Base-by-base conservation (phyloP, 2,113 vertebrate species). In the Eurypyga helias region DNA sequence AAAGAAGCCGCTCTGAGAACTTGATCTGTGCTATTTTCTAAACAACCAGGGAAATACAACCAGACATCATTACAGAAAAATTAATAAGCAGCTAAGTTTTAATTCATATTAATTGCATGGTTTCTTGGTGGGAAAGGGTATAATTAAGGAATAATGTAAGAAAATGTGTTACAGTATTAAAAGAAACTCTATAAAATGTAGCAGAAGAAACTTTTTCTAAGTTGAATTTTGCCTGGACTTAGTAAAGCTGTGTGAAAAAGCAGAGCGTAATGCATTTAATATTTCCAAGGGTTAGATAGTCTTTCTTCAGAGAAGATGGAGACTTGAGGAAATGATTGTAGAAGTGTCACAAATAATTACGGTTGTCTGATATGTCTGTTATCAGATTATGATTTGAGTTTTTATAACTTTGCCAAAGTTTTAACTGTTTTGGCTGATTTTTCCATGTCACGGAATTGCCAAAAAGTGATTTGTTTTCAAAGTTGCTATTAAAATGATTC, bases 361-460 rank as follows among this genome's bases (percentile, higher is more conserved):
- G 33, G 17, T 62, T 85, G 28, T 77, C 41, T 70, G 36, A 80
- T 85, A 85, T 21, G 17, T 76, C 62, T 76, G 51, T 95, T 96
- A 93, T 77, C 33, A 31, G 23, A 49, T 15, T 77, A 67, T 34
- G 33, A 65, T 90, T 96, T 86, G 36, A 64, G 38, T 83, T 88
- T 43, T 80, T 90, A 71, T 54, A 92, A 51, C 24, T 78, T 64
- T 73, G 71, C 34, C 51, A 64, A 73, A 86, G 16, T 83, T 92
- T 75, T 78, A 77, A 93, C 83, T 83, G 66, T 94, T 96, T 67
- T 95, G 82, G 75, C 82, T 60, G 51, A 77, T 75, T 97, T 89
- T 92, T 90, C 26, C 7, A 29, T 11, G 43, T 70, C 14, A 33
- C 43, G 60, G 33, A 83, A 85, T 60, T 79, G 60, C 93, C 65